Base-by-base conservation (phyloP, 2,113 vertebrate genomes). In the Gulo gulo region DNA sequence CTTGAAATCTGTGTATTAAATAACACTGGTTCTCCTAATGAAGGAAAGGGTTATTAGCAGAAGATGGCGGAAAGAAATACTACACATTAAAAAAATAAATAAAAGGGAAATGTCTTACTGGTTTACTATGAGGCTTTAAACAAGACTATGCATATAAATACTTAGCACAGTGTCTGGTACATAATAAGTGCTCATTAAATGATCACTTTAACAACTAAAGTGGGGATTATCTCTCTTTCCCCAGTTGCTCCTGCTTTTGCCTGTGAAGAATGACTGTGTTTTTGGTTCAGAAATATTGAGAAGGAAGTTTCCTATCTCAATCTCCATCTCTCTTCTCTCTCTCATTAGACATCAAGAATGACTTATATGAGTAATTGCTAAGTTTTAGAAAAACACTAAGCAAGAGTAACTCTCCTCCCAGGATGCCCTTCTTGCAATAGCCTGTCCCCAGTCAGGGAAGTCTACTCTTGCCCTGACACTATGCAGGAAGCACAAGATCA, bases 211-310 rank as follows among this genome's bases (percentile, higher is more conserved):
- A 15, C 76, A 81, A 76, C 59, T 92, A 55, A 89, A 89, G 16
- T 83, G 16, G 11, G 24, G 18, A 71, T 13, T 36, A 74, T 42
- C n/a, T 96, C 59, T 87, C 5, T 34, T 39, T 92, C 15, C 61
- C 55, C 31, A 87, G 14, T 86, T 78, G 24, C 86, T 82, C 52
- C 47, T 83, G 55, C 55, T 91, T 83, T 76, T 65, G 36, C 16
- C 39, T 85, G 21, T 65, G n/a, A 74, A 71, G 8, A 88, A 24
- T 91, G 26, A 65, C 11, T 47, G 4, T 2, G 20, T 63, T 97
- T 95, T 91, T 52, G 63, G 11, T 91, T 94, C 52, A 86, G 23
- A 95, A 93, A 80, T 95, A 71, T 5, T 34, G 21, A 91, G 80
- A 95, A 80, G 34, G 11, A 4, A 85, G 20, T 86, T 92, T 95